These are phyloP conservation scores for Elymnias hypermnestra DNA, from an alignment of 1,140 invertebrate species.

Conservation along the genomic window DNA sequence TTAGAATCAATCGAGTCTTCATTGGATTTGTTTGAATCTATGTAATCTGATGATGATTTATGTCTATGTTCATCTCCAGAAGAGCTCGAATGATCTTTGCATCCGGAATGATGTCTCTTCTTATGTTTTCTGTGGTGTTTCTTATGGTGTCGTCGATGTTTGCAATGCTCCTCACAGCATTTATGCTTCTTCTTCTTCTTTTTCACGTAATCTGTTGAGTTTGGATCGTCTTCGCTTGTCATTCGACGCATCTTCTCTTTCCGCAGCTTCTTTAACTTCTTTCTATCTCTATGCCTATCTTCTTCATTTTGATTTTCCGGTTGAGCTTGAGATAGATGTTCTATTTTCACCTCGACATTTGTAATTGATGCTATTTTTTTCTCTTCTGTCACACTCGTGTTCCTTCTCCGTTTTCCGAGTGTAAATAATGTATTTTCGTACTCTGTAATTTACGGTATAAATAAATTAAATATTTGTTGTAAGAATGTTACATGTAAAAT, in stretches of 20 bases:
- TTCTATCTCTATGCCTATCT: conserved; percentile 79
- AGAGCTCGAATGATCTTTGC: conserved; percentile 90
- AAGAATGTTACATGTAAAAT: background rate
- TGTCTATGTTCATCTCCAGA: conserved; percentile 87
- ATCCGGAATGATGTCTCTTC: conserved; percentile 86
- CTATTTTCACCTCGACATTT: conserved; percentile 24
- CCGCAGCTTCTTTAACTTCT: conserved; percentile 82
- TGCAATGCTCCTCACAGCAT: conserved; percentile 82
- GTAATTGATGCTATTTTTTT: conserved; percentile 53
- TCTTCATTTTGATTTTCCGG: conserved; percentile 40
- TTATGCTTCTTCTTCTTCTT: conserved; percentile 85
- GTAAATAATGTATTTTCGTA: conserved; percentile 88
- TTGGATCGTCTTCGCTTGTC: conserved; percentile 66
- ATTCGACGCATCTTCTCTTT: conserved; percentile 80
- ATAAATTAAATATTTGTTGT: conserved; percentile 3
- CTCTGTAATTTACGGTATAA: conserved; percentile 51
- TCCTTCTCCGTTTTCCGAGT: conserved; percentile 84
- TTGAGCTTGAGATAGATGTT: conserved; percentile 30
- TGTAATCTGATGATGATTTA: conserved; percentile 59
- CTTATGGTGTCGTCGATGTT: conserved; percentile 83
- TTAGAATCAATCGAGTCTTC: conserved; percentile 65
- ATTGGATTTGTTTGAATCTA: conserved; percentile 64
- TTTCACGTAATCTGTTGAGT: conserved; percentile 69
- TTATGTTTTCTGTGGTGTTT: conserved; percentile 85
- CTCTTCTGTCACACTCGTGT: conserved; percentile 79